Evolutionary conservation across 1,140 invertebrate species (phyloP).

Genomic region (Ooceraea biroi): DNA sequence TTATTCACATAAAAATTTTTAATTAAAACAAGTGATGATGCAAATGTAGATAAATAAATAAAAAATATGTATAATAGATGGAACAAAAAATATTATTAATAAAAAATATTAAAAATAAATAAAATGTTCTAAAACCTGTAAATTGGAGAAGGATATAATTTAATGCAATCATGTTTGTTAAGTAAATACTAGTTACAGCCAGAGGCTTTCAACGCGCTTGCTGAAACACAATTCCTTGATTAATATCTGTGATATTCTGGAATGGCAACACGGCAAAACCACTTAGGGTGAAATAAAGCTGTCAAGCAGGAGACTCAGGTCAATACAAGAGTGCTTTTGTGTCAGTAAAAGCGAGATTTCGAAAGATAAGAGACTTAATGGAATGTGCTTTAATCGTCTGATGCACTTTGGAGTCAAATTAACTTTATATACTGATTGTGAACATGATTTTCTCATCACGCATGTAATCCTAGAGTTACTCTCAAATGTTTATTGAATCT

Average conservation of each 20-base stretch:
- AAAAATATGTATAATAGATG: no score
- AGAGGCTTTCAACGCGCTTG: constrained; percentile 27
- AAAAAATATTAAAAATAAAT: no score
- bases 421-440: neutral
- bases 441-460: neutral
- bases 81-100: no score
- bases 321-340: constrained; percentile 40
- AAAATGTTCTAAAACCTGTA: no score
- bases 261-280: constrained; percentile 45
- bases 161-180: constrained; percentile 19
- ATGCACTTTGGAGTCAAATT: constrained; percentile 17
- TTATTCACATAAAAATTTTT: neutral
- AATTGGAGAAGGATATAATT: no score
- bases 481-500: neutral
- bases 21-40: no score
- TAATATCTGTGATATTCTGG: constrained; percentile 39
- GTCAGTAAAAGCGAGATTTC: constrained; percentile 32
- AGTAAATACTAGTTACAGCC: constrained; percentile 30
- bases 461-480: neutral
- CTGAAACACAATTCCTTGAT: constrained; percentile 54
- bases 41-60: no score
- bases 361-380: constrained; percentile 20
- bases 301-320: constrained; percentile 49
- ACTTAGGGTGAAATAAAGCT: constrained; percentile 46
- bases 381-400: constrained; percentile 46